These are phyloP conservation scores for Diplodus sargus DNA, from an alignment of 2,797 vertebrate species.

Conservation along the genomic window DNA sequence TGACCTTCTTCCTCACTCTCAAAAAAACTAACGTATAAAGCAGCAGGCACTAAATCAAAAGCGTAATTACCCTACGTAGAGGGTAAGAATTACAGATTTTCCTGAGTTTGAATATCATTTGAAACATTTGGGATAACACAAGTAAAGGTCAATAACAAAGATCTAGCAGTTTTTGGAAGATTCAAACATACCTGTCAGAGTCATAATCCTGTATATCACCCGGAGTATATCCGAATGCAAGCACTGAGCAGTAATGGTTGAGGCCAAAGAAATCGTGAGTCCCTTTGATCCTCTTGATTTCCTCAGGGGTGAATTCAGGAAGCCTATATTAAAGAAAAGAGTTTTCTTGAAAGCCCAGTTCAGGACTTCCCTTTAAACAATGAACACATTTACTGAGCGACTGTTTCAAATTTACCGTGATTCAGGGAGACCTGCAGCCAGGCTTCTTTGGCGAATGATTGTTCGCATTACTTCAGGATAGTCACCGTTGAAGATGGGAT, in stretches of 20 bases:
- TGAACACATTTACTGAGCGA: no score
- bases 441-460: slow-evolving; percentile 85
- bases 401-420: slow-evolving; percentile 80
- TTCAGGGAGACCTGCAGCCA: slow-evolving; percentile 82
- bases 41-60: no score
- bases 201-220: slow-evolving; percentile 80
- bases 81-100: no score
- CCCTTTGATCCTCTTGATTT: slow-evolving; percentile 90
- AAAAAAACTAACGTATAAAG: no score
- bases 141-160: no score
- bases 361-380: neutral
- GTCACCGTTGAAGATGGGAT: slow-evolving; percentile 92
- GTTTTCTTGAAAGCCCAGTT: neutral
- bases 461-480: slow-evolving; percentile 91
- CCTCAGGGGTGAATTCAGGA: slow-evolving; percentile 90
- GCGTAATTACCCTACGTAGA: no score
- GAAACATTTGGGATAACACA: no score
- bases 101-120: no score
- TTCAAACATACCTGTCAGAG: slow-evolving; percentile 69
- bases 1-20: neutral
- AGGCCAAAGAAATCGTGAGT: slow-evolving; percentile 92
- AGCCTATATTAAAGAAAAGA: slow-evolving; percentile 79
- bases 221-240: slow-evolving; percentile 72
- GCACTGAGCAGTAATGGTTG: slow-evolving; percentile 90
- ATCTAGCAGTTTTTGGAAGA: no score